Evolutionary conservation across 2,888 invertebrate genomes (phyloP), one percentile per base, ranked within the genome.

Genomic region (Dichetophora obliterata): DNA sequence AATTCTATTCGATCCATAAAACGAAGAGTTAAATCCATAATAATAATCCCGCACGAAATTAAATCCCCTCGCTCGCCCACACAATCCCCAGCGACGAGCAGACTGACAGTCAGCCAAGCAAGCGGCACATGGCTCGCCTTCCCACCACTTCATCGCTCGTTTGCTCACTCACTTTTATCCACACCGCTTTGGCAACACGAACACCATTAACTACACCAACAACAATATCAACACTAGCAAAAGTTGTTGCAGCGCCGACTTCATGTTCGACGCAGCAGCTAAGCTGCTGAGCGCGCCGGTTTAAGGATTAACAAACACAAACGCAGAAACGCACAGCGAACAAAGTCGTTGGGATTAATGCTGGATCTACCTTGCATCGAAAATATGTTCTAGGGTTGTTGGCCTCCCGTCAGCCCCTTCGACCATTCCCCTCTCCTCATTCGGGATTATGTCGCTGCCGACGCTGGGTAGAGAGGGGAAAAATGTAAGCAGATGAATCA

Each of bases 11-110:
- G 86, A 87, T 87, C 86, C 87, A 87, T 87, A 87, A 87, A 87
- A 86, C 87, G 87, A 87, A 86, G 87, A 87, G 87, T 87, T 87
- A 87, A 87, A 87, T 87, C 87, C 87, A 84, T 87, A 87, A 87
- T 87, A 87, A 87, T 87, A 87, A 87, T 87, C 87, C 87, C 86
- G 85, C 86, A 87, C 87, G 86, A 87, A 87, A 87, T 86, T 86
- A 87, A 87, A 87, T 86, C 87, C 87, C 87, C 83, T 71, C 37
- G n/a, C 69, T 80, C 87, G 85, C 86, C 86, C 87, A 87, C 87
- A 85, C 83, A 82, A 78, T 48, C 63, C 50, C 54, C 34, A 19
- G 61, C 27, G 63, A 31, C 70, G 61, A 37, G 48, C 66, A 61
- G 48, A 73, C 69, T 37, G 22, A 76, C 54, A 57, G 34, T 63